These are phyloP conservation scores for Nephrotoma flavescens DNA, from an alignment of 2,888 invertebrate species.

Conservation along the genomic window DNA sequence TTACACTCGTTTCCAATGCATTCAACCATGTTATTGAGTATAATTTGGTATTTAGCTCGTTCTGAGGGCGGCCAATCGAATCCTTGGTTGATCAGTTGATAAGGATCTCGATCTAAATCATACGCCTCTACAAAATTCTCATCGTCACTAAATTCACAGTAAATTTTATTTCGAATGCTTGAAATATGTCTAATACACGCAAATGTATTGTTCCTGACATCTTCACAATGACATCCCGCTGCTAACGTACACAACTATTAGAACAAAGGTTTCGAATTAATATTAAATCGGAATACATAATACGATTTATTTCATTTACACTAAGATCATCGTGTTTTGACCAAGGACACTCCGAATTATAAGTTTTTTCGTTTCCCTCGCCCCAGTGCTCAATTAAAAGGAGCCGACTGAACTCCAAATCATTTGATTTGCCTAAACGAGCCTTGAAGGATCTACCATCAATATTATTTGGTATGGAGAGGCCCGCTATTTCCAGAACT, in stretches of 20 bases:
- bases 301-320: constrained; percentile 34
- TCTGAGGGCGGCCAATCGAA: constrained; percentile 36
- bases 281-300: background rate
- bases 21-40: background rate
- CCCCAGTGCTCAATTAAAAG: constrained; percentile 74
- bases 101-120: constrained; percentile 51
- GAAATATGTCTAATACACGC: constrained; percentile 56
- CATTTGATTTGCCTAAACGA: constrained; percentile 16
- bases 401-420: constrained; percentile 18
- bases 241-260: constrained; percentile 48
- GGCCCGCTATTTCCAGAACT: constrained; percentile 52
- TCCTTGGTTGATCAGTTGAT: constrained; percentile 53
- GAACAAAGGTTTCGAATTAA: constrained; percentile 6
- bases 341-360: constrained; percentile 49
- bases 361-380: constrained; percentile 44
- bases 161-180: constrained; percentile 26
- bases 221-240: constrained; percentile 73
- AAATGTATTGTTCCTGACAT: constrained; percentile 70
- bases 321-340: constrained; percentile 40
- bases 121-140: constrained; percentile 61
- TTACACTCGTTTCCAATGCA: background rate
- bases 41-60: constrained; percentile 33
- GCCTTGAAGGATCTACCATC: constrained; percentile 45
- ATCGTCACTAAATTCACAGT: constrained; percentile 33
- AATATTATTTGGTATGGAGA: constrained; percentile 36